Conservation (phyloP, 2,888 invertebrate genomes). For the Parochlus steinenii region DNA sequence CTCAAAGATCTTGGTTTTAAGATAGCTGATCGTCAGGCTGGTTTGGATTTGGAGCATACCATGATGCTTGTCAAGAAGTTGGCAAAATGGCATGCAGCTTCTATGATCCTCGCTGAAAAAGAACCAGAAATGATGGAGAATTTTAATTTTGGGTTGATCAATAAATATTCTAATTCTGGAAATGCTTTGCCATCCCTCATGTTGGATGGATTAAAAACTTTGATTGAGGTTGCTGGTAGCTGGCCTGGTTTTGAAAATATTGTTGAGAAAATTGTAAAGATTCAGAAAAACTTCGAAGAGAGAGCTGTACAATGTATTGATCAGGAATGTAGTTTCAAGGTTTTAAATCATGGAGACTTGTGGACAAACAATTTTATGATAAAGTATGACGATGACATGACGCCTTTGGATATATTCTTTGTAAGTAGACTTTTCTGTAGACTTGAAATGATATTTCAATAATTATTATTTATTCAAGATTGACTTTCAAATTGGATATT, state of each 20-base stretch:
- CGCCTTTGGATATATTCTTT: conserved; percentile 27
- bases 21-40: conserved; percentile 33
- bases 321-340: too few relatives aligned
- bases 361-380: conserved; percentile 38
- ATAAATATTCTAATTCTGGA: too few relatives aligned
- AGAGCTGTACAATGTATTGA: too few relatives aligned
- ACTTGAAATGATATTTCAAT: too few relatives aligned
- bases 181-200: conserved; percentile 13
- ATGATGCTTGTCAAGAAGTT: conserved; percentile 32
- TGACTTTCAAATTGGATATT: conserved; percentile 28
- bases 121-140: conserved; percentile 18
- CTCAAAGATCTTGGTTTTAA: conserved; percentile 32
- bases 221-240: conserved; percentile 14
- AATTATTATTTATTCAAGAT: conserved; percentile 16
- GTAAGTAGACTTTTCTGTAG: conserved; percentile 24
- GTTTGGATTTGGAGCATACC: conserved; percentile 35
- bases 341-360: conserved; percentile 36
- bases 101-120: conserved; percentile 34
- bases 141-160: conserved; percentile 14
- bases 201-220: conserved; percentile 13
- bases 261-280: conserved; percentile 13
- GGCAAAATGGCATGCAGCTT: conserved; percentile 36
- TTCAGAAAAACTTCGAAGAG: conserved; percentile 13
- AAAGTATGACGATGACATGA: conserved; percentile 26
- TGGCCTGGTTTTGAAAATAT: conserved; percentile 15